Conservation (phyloP, 2,113 vertebrate species). For the Rhineura floridana region DNA sequence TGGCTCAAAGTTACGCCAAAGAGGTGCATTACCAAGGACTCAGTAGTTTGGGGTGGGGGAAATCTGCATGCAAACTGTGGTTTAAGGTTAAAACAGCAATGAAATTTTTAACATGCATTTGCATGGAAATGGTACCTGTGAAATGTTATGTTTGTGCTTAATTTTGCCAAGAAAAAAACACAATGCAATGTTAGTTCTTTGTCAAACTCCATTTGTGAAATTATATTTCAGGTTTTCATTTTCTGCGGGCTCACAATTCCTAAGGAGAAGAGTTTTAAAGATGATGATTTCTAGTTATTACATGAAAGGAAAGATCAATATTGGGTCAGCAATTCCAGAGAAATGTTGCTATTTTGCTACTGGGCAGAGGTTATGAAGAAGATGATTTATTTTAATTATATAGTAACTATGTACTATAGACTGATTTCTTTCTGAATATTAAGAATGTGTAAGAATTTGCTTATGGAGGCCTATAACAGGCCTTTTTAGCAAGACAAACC, state of each 20-base stretch:
- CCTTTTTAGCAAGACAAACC: conserved; percentile 63
- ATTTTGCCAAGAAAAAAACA: conserved; percentile 67
- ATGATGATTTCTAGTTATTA: conserved; percentile 57
- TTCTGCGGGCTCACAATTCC: conserved; percentile 53
- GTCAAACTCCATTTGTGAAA: conserved; percentile 65
- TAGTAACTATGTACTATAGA: conserved; percentile 74
- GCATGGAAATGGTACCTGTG: conserved; percentile 76
- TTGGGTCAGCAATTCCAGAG: conserved; percentile 66
- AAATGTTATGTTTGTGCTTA: conserved; percentile 63
- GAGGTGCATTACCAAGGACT: conserved; percentile 74
- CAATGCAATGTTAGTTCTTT: conserved; percentile 58
- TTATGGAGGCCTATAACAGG: conserved; percentile 57
- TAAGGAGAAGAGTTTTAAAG: conserved; percentile 52
- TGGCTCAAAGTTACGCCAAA: conserved; percentile 65
- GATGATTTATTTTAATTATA: conserved; percentile 76
- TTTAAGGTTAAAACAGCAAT: conserved; percentile 63
- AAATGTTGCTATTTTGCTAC: conserved; percentile 74
- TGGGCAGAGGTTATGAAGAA: conserved; percentile 71
- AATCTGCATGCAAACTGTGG: conserved; percentile 75
- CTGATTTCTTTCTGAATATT: conserved; percentile 65
- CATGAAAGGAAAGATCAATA: conserved; percentile 50
- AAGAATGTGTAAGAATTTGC: conserved; percentile 69
- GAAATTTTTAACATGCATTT: conserved; percentile 71
- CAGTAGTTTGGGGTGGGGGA: conserved; percentile 48
- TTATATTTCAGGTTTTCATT: conserved; percentile 49